These are phyloP conservation scores for Tribolium freemani DNA, from an alignment of 2,888 invertebrate species.

Conservation along the genomic window DNA sequence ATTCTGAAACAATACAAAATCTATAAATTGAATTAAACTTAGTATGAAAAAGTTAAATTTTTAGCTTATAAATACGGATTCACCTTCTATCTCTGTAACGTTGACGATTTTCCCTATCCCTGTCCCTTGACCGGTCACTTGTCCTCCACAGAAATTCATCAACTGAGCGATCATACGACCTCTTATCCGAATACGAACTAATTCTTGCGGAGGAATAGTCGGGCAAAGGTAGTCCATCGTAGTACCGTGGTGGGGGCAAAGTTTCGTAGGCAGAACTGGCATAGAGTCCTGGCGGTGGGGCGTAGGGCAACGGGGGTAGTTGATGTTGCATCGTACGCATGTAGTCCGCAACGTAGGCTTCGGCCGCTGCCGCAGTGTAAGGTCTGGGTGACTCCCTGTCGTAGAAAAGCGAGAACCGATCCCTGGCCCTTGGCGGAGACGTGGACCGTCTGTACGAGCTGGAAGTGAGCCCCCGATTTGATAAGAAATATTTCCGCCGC, in stretches of 20 bases:
- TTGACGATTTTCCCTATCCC: slow-evolving; percentile 63
- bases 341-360: slow-evolving; percentile 90
- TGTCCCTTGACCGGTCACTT: slow-evolving; percentile 74
- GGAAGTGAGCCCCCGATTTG: slow-evolving; percentile 74
- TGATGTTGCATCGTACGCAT: slow-evolving; percentile 91
- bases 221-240: slow-evolving; percentile 81
- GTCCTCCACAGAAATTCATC: slow-evolving; percentile 91
- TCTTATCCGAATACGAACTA: slow-evolving; percentile 70
- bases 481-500: slow-evolving; percentile 76
- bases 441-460: slow-evolving; percentile 73
- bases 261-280: slow-evolving; percentile 72
- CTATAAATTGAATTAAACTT: not conserved
- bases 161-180: slow-evolving; percentile 90
- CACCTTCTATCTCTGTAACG: slow-evolving; percentile 70
- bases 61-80: slow-evolving; percentile 33
- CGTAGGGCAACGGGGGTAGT: slow-evolving; percentile 87
- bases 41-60: not conserved
- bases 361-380: slow-evolving; percentile 76
- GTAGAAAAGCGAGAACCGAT: slow-evolving; percentile 76
- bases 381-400: slow-evolving; percentile 70
- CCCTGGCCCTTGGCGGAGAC: slow-evolving; percentile 69
- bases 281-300: slow-evolving; percentile 74
- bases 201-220: slow-evolving; percentile 78
- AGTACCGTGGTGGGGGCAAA: slow-evolving; percentile 83
- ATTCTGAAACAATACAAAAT: not conserved